Base-by-base conservation (phyloP, 2,113 vertebrate genomes). In the Lynx canadensis region DNA sequence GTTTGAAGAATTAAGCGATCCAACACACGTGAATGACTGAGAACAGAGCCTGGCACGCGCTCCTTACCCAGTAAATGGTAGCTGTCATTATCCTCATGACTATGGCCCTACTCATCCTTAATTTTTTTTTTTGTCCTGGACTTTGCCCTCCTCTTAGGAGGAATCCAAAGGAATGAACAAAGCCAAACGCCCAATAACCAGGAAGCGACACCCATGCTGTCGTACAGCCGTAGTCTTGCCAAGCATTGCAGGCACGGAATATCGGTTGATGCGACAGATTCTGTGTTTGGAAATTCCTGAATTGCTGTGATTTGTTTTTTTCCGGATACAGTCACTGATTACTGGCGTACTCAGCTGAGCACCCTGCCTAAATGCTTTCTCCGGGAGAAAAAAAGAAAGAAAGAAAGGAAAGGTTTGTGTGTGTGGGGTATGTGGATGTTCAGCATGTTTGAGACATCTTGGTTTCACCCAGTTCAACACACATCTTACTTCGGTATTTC, bases 31-130 rank as follows among this genome's bases (percentile, higher is more conserved):
- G 79, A 63, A 52, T 16, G 41, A 38, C 69, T 38, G 14, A 88
- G 38, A 25, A 23, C 2, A 2, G 14, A 3, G 4, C 57, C 66
- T 2, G 45, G 36, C 48, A 21, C 0, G 5, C 4, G 12, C 27
- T 19, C 2, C 38, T 5, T 1, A 23, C 33, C 66, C 66, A 68
- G 2, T 91, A 94, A 89, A 41, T 57, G 52, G 12, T 52, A 48
- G 55, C 57, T 68, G 55, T 74, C 36, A 3, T 96, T 73, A 3
- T 27, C 2, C 18, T 33, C 50, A 2, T 6, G 25, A 13, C 36
- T 33, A 16, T 14, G 57, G 25, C n/a, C 41, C 82, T 38, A 9
- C 36, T 85, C 7, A 55, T 48, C 73, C 48, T 66, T 87, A 80
- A 15, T 80, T 52, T 69, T 21, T 80, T 71, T 71, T 16, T 80